A percentile compares a stretch with the other conserved stretches of the same genome.
Conservation (phyloP, 2,113 vertebrate species). For the Cottus gobio region DNA sequence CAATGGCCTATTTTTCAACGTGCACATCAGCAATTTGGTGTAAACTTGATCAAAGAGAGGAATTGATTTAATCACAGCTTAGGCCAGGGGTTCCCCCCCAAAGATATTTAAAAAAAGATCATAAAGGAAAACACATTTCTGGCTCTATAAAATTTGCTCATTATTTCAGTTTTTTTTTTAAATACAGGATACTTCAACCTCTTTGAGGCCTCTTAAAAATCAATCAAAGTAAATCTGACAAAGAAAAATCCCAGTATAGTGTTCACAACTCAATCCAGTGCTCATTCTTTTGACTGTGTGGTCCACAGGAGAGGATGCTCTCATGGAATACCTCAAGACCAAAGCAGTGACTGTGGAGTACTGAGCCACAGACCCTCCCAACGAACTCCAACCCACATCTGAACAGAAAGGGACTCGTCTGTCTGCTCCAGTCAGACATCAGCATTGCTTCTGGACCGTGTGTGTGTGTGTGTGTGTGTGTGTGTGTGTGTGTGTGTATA, state of each 20-base stretch:
- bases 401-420: background rate
- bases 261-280: background rate
- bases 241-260: background rate
- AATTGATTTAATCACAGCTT: background rate
- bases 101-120: background rate
- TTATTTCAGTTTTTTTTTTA: background rate
- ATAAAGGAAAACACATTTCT: background rate
- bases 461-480: slow-evolving; percentile 4
- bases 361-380: slow-evolving; percentile 65
- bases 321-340: slow-evolving; percentile 95
- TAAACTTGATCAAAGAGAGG: background rate
- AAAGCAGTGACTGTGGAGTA: slow-evolving; percentile 98
- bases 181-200: background rate
- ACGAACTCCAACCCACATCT: slow-evolving; percentile 40
- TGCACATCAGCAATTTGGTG: background rate
- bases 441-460: slow-evolving; percentile 9
- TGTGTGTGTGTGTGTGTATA: background rate
- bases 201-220: background rate
- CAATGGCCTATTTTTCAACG: too few species aligned
- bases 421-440: slow-evolving; percentile 8
- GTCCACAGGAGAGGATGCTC: slow-evolving; percentile 92
- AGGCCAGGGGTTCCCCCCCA: background rate
- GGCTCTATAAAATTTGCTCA: background rate
- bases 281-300: background rate
- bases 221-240: background rate